Evolutionary conservation across 2,797 vertebrate species (phyloP), one percentile per base, ranked within the genome.

Genomic region (Channa striata): DNA sequence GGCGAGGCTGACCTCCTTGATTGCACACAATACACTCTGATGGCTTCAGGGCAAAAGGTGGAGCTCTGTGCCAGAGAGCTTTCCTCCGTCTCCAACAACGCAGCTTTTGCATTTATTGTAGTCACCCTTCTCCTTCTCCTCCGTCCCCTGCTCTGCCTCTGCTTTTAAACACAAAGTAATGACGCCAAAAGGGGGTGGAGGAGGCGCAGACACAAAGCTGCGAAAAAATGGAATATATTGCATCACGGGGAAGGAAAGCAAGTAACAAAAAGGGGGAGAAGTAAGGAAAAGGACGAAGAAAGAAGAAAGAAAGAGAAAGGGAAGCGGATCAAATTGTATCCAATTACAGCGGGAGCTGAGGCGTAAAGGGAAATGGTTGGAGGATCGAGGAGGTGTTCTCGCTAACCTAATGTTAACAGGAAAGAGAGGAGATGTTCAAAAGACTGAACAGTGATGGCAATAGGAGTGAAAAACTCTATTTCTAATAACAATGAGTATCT

Each of bases 11-110:
- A 85, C 84, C 81, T 58, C 43, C 60, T 79, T 88, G 87, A 43
- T 8, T n/a, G 8, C 42, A 84, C 88, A 89, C 72, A 86, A 91
- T 83, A 85, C 88, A 81, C 61, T 68, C 43, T 77, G 74, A 47
- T 80, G 78, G 85, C 89, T 88, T 80, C 44, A 57, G 80, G 89
- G 84, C 81, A 88, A 86, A 77, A 82, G 89, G 85, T 86, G 85
- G 80, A 79, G 74, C 74, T 74, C 70, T 63, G 72, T 63, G 72
- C 63, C 59, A 53, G 88, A 74, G 78, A 87, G 63, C 33, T 74
- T 77, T 78, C 56, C 59, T 76, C 30, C 64, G 64, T 53, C 61
- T 68, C 59, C 70, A n/a, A 39, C 51, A 74, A 84, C 70, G 64
- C 48, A 80, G 70, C 64, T 68, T 62, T 79, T 61, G 73, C 59